phyloP scores from a whole-genome alignment of 2,888 invertebrate species.

The Eupithecia insigniata region DNA sequence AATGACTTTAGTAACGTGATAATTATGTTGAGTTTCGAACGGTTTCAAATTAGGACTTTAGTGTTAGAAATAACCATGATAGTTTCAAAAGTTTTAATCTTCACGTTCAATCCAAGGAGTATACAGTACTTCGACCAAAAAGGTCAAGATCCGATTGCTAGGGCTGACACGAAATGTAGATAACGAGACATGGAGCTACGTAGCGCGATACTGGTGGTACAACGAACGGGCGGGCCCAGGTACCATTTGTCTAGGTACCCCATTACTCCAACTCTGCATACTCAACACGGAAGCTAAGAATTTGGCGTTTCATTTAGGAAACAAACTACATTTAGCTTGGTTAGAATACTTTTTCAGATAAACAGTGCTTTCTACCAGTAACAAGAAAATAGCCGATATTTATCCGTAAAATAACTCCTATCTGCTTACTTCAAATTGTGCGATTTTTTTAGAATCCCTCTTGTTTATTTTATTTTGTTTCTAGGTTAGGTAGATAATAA shows the following conservation, averaged over 20 bases:
- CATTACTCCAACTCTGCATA: slow-evolving; percentile 33
- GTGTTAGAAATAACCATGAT: no score
- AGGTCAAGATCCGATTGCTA: slow-evolving; percentile 19
- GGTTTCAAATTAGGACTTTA: no score
- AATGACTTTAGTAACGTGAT: no score
- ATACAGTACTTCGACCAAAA: not conserved
- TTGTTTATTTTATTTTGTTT: no score
- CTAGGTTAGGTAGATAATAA: no score
- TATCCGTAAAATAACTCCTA: no score
- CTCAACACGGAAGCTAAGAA: slow-evolving; percentile 25
- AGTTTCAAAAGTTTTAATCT: not conserved
- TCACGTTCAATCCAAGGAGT: not conserved
- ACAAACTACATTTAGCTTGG: not conserved
- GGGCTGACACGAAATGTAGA: slow-evolving; percentile 23
- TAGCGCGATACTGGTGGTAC: slow-evolving; percentile 20
- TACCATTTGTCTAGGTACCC: slow-evolving; percentile 40
- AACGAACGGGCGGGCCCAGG: slow-evolving; percentile 40
- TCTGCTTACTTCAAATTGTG: no score
- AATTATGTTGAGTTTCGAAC: no score
- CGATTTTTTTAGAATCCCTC: no score
- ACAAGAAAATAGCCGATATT: no score
- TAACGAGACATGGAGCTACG: not conserved
- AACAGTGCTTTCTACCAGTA: not conserved
- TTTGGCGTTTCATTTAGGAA: slow-evolving; percentile 5
- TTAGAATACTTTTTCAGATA: not conserved